A percentile compares a stretch with the other conserved stretches of the same genome.
These are phyloP conservation scores for Sigmodon hispidus DNA, from an alignment of 2,113 vertebrate species.

Conservation along the genomic window DNA sequence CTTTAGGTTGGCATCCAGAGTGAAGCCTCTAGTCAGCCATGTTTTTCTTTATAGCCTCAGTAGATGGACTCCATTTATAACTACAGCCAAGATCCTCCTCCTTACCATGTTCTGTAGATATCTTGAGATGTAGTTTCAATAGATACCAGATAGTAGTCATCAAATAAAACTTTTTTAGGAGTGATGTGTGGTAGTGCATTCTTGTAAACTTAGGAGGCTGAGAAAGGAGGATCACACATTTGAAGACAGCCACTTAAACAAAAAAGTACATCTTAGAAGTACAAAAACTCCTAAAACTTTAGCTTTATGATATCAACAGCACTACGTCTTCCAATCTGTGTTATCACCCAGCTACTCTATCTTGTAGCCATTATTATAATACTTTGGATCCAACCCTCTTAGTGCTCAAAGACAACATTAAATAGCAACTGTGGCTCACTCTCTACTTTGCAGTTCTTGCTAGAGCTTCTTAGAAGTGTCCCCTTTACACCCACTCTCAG, in stretches of 20 bases:
- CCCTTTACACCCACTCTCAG: not conserved
- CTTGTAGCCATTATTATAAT: not conserved
- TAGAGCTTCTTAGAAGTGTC: not conserved
- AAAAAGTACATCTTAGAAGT: not conserved
- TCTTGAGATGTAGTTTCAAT: constrained; percentile 19
- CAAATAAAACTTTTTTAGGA: constrained; percentile 37
- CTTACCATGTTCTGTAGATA: not conserved
- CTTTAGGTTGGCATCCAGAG: not conserved
- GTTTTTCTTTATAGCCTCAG: constrained; percentile 29
- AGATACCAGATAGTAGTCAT: not conserved
- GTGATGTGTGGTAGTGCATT: not conserved
- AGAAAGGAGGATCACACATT: not conserved
- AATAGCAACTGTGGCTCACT: not conserved
- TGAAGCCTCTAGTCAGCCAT: not conserved
- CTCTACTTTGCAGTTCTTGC: not conserved
- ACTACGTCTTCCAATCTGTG: not conserved
- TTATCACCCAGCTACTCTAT: not conserved
- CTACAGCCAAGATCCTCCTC: not conserved
- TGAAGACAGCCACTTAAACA: not conserved
- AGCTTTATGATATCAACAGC: not conserved
- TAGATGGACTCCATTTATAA: not conserved
- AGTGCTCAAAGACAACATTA: constrained; percentile 4
- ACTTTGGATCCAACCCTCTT: constrained; percentile 27
- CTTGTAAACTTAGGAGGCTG: not conserved
- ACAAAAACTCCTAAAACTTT: not conserved